These are phyloP conservation scores for Nematostella vectensis DNA, from an alignment of 92 coral and sea anemone genomes.

Conservation along the genomic window DNA sequence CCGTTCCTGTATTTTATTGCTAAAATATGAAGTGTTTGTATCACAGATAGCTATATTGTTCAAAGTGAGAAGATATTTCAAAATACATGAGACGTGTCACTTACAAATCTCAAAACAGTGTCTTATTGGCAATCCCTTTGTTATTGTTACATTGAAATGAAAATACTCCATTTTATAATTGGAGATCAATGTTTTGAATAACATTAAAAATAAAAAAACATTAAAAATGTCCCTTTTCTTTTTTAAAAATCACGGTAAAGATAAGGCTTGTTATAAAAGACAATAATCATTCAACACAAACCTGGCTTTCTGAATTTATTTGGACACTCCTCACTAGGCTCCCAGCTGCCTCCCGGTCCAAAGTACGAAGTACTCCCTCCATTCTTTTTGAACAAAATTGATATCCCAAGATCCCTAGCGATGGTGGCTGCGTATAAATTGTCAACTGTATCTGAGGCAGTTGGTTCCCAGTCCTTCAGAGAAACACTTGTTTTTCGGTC, in stretches of 20 bases:
- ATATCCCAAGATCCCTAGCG: conserved; percentile 30
- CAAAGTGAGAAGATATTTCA: too few relatives aligned
- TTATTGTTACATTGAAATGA: too few relatives aligned
- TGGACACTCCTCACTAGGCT: conserved; percentile 41
- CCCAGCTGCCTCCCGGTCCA: conserved; percentile 46
- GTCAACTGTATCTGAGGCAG: conserved; percentile 39
- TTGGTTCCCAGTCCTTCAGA: conserved; percentile 33
- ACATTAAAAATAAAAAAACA: too few relatives aligned
- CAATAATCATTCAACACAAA: conserved; percentile 8
- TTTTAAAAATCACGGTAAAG: background rate
- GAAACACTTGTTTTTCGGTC: conserved; percentile 30
- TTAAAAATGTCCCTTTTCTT: too few relatives aligned
- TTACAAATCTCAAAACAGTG: too few relatives aligned
- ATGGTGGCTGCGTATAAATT: conserved; percentile 62
- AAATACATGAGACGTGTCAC: too few relatives aligned
- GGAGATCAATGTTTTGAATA: too few relatives aligned
- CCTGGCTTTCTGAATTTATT: conserved; percentile 6
- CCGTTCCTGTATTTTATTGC: too few relatives aligned
- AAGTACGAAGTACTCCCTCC: conserved; percentile 9
- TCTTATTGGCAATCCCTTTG: too few relatives aligned
- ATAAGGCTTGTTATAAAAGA: conserved; percentile 5
- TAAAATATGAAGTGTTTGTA: too few relatives aligned
- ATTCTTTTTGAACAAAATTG: conserved; percentile 26
- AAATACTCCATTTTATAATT: too few relatives aligned
- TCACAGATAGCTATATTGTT: too few relatives aligned